Evolutionary conservation across 2,113 vertebrate species (phyloP), one percentile per base, ranked within the genome.

Genomic region (Nothocercus nigrocapillus): DNA sequence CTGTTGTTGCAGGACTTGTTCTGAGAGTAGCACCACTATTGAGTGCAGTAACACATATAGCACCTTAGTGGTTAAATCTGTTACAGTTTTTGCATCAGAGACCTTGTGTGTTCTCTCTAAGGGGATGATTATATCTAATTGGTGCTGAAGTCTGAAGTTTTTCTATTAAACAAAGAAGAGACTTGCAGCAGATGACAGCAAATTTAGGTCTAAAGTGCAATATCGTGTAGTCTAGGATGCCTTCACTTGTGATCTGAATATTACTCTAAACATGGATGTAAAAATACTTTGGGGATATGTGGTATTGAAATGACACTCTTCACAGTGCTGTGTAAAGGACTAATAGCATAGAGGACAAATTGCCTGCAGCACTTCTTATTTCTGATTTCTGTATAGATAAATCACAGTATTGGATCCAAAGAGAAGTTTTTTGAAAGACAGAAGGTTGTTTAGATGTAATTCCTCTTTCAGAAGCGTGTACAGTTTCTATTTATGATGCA

Each of bases 361-460:
- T 84, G 17, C 11, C 27, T 28, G 5, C 22, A 66, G 61, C 38
- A 61, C 11, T 49, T 7, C 61, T 85, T 2, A 13, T 75, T 68
- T 73, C 38, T 44, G 8, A 49, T 73, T 58, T 15, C n/a, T 70
- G 7, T 6, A 1, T 24, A 8, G 1, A 0, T 51, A 13, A 2
- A 1, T n/a, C 66, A 45, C 27, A 85, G 17, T 56, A 30, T 8
- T 51, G 28, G 42, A 59, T 56, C 32, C 40, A 64, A n/a, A 32
- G 67, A 36, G 38, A n/a, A 34, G 9, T 69, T 91, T 61, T 72
- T 2, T 69, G 58, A 17, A 14, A 28, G 32, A 28, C 40, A 67
- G 10, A 8, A 56, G 68, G 16, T 21, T 68, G 5, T 51, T 1
- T 2, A 47, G 32, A 38, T 75, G 8, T 70, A 85, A 25, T 80